Conservation (phyloP, 2,888 invertebrate genomes). For the Shargacucullia verbasci region DNA sequence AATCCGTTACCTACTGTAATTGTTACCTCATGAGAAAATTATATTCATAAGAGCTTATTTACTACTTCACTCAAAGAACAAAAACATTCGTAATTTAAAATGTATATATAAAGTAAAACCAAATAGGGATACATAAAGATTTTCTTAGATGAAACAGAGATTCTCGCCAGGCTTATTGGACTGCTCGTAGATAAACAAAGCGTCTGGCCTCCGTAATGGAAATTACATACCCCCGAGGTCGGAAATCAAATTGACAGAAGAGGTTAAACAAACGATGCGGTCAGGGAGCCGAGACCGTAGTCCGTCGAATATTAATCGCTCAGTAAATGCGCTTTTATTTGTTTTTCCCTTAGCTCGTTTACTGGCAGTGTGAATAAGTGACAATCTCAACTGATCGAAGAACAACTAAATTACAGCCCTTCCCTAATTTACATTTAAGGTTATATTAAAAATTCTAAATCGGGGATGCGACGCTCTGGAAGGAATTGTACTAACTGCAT, state of each 20-base stretch:
- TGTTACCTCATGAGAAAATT: no score
- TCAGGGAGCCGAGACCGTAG: conserved; percentile 79
- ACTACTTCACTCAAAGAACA: neutral
- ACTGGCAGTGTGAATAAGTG: conserved; percentile 59
- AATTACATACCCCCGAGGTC: conserved; percentile 87
- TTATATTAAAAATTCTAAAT: no score
- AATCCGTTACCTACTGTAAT: no score
- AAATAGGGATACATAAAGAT: conserved; percentile 58
- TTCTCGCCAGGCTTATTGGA: conserved; percentile 74
- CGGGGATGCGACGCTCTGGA: no score
- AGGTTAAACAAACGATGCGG: conserved; percentile 88
- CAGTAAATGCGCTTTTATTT: conserved; percentile 87
- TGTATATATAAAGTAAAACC: conserved; percentile 36
- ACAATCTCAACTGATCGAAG: conserved; percentile 55
- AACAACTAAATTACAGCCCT: conserved; percentile 40
- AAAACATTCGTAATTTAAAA: conserved; percentile 12
- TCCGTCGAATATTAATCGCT: conserved; percentile 86
- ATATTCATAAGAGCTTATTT: neutral
- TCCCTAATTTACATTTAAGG: no score
- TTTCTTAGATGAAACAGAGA: conserved; percentile 72
- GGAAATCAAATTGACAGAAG: conserved; percentile 89
- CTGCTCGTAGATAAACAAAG: conserved; percentile 82
- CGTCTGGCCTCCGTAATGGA: conserved; percentile 84
- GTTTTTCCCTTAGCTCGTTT: conserved; percentile 74
- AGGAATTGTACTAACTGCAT: no score